These are phyloP conservation scores for Caerostris extrusa DNA, from an alignment of 1,140 invertebrate genomes.

Conservation along the genomic window DNA sequence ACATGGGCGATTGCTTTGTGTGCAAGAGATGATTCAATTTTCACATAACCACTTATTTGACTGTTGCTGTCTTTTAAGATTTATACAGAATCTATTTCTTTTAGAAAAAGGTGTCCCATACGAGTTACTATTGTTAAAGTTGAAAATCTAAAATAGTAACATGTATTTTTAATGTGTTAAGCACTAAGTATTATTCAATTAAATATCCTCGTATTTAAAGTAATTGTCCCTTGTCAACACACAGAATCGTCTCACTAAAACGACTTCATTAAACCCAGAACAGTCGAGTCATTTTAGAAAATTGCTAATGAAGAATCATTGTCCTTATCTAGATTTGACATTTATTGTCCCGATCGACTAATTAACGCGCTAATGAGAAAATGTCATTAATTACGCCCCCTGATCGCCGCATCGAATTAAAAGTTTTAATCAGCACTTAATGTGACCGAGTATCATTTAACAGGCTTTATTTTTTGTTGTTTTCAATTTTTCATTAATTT, in stretches of 20 bases:
- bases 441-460: neutral
- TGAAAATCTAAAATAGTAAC: too few relatives aligned
- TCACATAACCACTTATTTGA: too few relatives aligned
- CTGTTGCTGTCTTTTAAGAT: too few relatives aligned
- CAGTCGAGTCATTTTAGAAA: neutral
- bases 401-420: neutral
- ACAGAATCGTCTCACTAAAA: neutral
- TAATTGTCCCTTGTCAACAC: slow-evolving; percentile 8
- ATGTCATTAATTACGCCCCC: neutral
- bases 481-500: too few relatives aligned
- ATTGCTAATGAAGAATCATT: neutral
- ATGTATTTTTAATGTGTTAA: too few relatives aligned
- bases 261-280: neutral
- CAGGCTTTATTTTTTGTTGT: too few relatives aligned
- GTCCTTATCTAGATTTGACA: neutral
- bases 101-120: too few relatives aligned
- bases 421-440: neutral
- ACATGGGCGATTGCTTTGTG: too few relatives aligned
- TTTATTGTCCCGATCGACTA: neutral
- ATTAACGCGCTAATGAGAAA: neutral
- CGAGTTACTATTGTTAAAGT: too few relatives aligned
- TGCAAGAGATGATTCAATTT: too few relatives aligned
- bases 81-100: too few relatives aligned
- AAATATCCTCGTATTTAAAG: neutral
- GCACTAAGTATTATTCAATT: neutral